Conservation (phyloP, 2,113 vertebrate species). For the Merops nubicus region DNA sequence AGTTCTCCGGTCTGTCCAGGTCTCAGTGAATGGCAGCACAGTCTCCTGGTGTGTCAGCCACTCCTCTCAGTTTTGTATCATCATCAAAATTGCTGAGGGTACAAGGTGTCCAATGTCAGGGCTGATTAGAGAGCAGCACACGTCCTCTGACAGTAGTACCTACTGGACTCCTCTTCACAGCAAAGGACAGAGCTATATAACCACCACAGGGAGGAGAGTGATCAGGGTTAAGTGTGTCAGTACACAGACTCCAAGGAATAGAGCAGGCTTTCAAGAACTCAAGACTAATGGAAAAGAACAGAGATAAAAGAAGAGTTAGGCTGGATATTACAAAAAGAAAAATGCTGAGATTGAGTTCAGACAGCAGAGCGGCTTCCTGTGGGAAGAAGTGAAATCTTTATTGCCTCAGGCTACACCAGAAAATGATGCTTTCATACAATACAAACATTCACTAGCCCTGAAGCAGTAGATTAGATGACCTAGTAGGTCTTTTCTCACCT, state of each 20-base stretch:
- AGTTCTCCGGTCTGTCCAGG: background rate
- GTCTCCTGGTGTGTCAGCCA: background rate
- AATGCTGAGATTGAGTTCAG: background rate
- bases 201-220: background rate
- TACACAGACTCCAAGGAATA: background rate
- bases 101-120: background rate
- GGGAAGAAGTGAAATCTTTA: background rate
- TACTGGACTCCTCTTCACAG: background rate
- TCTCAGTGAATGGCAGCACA: background rate
- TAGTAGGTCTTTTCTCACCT: background rate
- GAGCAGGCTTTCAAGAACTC: background rate
- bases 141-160: accelerated
- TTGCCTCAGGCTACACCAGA: background rate
- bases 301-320: background rate
- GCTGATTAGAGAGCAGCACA: background rate
- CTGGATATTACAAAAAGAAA: background rate
- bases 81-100: background rate
- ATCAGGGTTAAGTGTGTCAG: background rate
- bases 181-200: background rate
- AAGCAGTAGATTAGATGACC: background rate
- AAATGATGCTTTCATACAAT: background rate
- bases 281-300: background rate
- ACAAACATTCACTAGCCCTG: background rate
- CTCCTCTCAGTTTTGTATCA: background rate
- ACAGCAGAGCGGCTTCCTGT: background rate